A percentile compares a stretch with the other conserved stretches of the same genome.
These are phyloP conservation scores for Myocastor coypus DNA, from an alignment of 2,113 vertebrate species.

Conservation along the genomic window DNA sequence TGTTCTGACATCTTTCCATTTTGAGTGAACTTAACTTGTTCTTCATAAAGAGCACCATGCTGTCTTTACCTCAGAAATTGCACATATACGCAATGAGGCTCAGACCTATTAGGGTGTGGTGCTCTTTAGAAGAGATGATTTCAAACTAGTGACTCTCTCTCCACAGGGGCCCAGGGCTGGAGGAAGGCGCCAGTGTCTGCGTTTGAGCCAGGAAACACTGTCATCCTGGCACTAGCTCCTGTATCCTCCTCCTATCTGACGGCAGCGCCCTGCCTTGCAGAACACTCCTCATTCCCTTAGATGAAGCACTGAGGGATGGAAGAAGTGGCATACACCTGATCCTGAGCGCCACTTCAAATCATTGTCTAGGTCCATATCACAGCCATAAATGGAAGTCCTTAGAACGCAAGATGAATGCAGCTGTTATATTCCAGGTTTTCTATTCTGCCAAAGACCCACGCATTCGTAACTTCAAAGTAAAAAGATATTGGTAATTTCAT, in stretches of 20 bases:
- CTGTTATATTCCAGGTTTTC: neutral
- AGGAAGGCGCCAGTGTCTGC: neutral
- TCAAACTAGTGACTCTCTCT: constrained; percentile 13
- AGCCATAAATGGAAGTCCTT: neutral
- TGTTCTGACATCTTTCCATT: constrained; percentile 19
- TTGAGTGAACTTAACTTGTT: neutral
- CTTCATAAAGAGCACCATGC: neutral
- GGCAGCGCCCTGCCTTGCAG: constrained; percentile 8
- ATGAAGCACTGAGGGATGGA: neutral
- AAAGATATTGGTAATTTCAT: constrained; percentile 41
- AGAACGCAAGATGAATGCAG: neutral
- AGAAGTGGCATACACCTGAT: neutral
- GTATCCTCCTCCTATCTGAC: neutral
- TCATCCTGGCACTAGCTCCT: neutral
- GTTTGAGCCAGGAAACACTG: neutral
- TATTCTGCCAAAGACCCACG: neutral
- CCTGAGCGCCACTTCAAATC: neutral
- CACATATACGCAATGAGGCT: neutral
- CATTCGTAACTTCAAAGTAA: constrained; percentile 33
- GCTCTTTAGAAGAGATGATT: constrained; percentile 27
- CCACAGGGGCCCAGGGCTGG: neutral
- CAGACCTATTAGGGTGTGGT: neutral
- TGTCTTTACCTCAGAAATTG: neutral
- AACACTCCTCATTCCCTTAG: neutral
- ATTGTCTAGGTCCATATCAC: neutral